These are phyloP conservation scores for Sweltsa coloradensis DNA, from an alignment of 1,140 invertebrate genomes.

Conservation along the genomic window DNA sequence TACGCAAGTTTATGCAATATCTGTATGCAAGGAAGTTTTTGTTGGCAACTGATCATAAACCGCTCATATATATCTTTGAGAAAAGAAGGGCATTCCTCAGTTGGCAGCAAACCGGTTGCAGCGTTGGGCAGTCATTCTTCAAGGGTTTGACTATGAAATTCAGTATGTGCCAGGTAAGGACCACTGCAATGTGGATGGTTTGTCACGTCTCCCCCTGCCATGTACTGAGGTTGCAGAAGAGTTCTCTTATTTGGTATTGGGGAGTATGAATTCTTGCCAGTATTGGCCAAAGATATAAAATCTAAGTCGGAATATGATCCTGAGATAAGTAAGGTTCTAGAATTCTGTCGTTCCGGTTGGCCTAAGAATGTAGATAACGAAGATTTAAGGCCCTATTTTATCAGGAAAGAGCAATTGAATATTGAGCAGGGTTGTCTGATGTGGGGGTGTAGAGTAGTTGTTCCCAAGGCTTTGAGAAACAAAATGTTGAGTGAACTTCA, in stretches of 20 bases:
- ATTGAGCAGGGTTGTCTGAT: slow-evolving; percentile 4
- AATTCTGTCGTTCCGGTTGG: background rate
- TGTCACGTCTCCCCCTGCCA: background rate
- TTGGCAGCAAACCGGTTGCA: slow-evolving; percentile 23
- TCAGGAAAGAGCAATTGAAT: background rate
- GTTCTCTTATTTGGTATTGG: background rate
- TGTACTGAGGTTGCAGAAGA: background rate
- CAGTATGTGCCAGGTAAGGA: slow-evolving; percentile 17
- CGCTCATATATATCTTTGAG: slow-evolving; percentile 23
- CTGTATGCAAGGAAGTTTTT: slow-evolving; percentile 24
- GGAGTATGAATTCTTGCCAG: background rate
- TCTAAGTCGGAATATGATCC: background rate
- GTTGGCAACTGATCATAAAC: slow-evolving; percentile 29
- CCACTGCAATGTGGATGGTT: background rate
- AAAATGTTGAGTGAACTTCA: slow-evolving; percentile 17
- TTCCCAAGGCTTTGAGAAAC: background rate
- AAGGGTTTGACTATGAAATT: slow-evolving; percentile 24
- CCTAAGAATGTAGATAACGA: background rate
- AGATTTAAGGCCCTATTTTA: background rate
- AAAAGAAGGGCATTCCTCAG: slow-evolving; percentile 18
- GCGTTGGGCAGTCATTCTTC: slow-evolving; percentile 25
- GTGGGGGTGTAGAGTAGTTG: slow-evolving; percentile 2
- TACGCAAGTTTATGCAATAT: slow-evolving; percentile 37
- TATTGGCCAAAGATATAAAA: background rate
- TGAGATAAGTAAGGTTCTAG: background rate